These are phyloP conservation scores for Narcine bancroftii DNA, from an alignment of 2,113 vertebrate species.

Conservation along the genomic window DNA sequence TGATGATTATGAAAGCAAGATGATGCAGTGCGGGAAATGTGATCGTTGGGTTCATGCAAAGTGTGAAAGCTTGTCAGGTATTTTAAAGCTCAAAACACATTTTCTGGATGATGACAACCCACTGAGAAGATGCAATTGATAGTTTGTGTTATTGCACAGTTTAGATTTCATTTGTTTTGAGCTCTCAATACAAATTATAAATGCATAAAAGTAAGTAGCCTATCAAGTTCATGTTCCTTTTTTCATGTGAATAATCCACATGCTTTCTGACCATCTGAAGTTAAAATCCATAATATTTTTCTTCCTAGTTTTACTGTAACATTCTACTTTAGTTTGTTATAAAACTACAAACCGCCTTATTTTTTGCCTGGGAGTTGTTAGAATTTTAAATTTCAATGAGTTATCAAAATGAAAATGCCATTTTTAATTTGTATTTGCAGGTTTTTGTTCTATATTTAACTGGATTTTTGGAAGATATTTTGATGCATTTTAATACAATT, in stretches of 20 bases:
- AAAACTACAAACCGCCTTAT: not conserved
- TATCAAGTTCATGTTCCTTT: not conserved
- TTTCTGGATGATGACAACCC: not conserved
- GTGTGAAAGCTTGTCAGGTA: constrained; percentile 91
- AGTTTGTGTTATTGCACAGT: not conserved
- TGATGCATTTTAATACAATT: not conserved
- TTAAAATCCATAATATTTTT: not conserved
- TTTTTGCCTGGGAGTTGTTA: not conserved
- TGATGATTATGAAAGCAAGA: constrained; percentile 88
- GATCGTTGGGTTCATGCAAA: constrained; percentile 94
- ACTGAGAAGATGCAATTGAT: not conserved
- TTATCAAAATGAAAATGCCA: not conserved
- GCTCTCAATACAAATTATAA: not conserved
- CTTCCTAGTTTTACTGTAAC: too few relatives aligned
- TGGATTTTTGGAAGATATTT: not conserved
- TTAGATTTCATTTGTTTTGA: not conserved
- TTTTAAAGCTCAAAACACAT: not conserved
- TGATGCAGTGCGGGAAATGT: constrained; percentile 90
- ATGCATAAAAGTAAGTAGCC: not conserved
- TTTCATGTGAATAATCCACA: not conserved
- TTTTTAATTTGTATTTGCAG: not conserved
- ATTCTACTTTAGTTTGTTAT: too few relatives aligned
- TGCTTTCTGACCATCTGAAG: not conserved
- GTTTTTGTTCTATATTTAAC: not conserved
- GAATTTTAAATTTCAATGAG: not conserved